These are phyloP conservation scores for Alectoris magna DNA, from an alignment of 2,797 vertebrate species.

Conservation along the genomic window DNA sequence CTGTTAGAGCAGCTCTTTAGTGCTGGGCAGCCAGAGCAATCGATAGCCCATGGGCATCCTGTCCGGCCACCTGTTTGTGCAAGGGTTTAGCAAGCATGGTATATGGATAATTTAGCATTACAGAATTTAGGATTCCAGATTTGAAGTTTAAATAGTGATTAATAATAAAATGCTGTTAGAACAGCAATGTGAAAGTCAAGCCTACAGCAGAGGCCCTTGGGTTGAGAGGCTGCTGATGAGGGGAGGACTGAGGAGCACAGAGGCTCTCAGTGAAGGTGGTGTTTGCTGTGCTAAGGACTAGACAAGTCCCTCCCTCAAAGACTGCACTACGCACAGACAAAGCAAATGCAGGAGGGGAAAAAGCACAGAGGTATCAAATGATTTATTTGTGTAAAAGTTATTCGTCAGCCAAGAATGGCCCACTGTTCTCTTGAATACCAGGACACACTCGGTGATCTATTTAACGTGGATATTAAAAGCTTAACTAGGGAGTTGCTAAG, in stretches of 20 bases:
- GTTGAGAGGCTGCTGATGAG: not conserved
- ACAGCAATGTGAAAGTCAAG: not conserved
- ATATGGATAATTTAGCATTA: not conserved
- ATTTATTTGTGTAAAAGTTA: slow-evolving; percentile 20
- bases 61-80: not conserved
- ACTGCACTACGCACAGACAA: not conserved
- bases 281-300: not conserved
- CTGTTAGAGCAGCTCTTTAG: not conserved
- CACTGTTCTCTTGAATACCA: slow-evolving; percentile 24
- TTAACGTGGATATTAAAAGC: slow-evolving; percentile 41
- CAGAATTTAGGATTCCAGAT: not conserved
- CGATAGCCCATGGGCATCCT: not conserved
- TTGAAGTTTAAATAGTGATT: not conserved
- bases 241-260: not conserved
- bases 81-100: not conserved
- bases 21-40: fast-evolving
- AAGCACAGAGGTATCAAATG: not conserved
- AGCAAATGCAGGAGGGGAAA: not conserved
- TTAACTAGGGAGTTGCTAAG: slow-evolving; percentile 9
- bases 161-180: not conserved
- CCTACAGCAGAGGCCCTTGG: fast-evolving
- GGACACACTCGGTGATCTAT: not conserved
- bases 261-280: not conserved
- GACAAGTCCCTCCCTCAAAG: not conserved
- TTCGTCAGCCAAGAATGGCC: slow-evolving; percentile 5